Evolutionary conservation across 2,888 invertebrate species (phyloP).

Genomic region (Orthonevra nobilis): DNA sequence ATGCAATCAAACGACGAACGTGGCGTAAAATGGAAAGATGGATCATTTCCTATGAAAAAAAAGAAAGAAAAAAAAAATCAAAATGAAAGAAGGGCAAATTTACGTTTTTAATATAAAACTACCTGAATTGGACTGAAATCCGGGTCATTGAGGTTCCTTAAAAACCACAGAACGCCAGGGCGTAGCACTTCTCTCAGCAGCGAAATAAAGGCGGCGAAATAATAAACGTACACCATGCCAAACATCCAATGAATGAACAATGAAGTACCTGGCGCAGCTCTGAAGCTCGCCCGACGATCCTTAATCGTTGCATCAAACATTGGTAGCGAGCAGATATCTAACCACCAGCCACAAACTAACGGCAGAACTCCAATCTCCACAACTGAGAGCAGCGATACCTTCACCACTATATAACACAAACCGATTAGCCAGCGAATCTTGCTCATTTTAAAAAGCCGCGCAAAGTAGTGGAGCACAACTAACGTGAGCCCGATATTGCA

Average conservation of each 20-base stretch:
- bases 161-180: constrained; percentile 98
- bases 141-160: constrained; percentile 98
- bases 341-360: constrained; percentile 98
- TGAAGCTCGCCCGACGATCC: constrained; percentile 93
- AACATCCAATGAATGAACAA: constrained; percentile 99
- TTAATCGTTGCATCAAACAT: constrained; percentile 94
- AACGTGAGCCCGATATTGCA: constrained; percentile 91
- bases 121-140: constrained; percentile 99
- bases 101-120: constrained; percentile 8
- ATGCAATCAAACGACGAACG: constrained; percentile 93
- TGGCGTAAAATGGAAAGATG: constrained; percentile 96
- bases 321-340: constrained; percentile 97
- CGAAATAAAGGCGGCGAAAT: constrained; percentile 98
- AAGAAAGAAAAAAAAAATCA: constrained; percentile 15
- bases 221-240: constrained; percentile 99
- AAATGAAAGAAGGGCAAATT: background rate
- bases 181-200: constrained; percentile 95
- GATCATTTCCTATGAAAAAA: constrained; percentile 93
- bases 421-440: constrained; percentile 93
- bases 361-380: constrained; percentile 99
- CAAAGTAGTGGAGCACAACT: constrained; percentile 91
- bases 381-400: constrained; percentile 96
- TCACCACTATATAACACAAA: constrained; percentile 89
- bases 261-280: constrained; percentile 95
- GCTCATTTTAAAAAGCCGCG: constrained; percentile 89